Evolutionary conservation across 2,888 invertebrate species (phyloP).

Genomic region (Philopedon plagiatum): DNA sequence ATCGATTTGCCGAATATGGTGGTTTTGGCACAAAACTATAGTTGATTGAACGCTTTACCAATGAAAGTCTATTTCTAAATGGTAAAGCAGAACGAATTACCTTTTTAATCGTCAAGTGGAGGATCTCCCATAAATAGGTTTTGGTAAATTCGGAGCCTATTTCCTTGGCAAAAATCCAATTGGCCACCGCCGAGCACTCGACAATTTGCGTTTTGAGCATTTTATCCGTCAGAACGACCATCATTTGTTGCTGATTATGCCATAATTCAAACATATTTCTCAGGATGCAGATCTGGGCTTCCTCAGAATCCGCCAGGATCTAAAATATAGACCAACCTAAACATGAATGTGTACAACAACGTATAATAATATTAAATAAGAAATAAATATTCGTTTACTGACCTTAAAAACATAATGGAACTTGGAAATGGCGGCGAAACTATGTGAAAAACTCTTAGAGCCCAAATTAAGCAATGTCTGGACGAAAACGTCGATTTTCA

Average conservation of each 20-base stretch:
- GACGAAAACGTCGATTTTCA: slow-evolving; percentile 98
- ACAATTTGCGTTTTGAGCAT: slow-evolving; percentile 97
- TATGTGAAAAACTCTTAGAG: slow-evolving; percentile 97
- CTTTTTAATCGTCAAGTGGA: slow-evolving; percentile 95
- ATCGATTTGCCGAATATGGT: too few species aligned
- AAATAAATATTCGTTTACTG: background rate
- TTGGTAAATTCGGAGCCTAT: slow-evolving; percentile 94
- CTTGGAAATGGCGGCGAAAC: slow-evolving; percentile 98
- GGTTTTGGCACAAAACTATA: too few species aligned
- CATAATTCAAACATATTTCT: slow-evolving; percentile 96
- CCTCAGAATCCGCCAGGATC: slow-evolving; percentile 93
- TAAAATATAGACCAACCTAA: slow-evolving; percentile 69
- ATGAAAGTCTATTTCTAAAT: too few species aligned
- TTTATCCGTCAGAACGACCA: slow-evolving; percentile 96
- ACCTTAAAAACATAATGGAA: slow-evolving; percentile 94
- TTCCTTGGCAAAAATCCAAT: slow-evolving; percentile 97
- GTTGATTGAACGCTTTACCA: too few species aligned
- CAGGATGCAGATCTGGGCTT: slow-evolving; percentile 94
- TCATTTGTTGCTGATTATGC: slow-evolving; percentile 97
- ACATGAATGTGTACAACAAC: too few species aligned
- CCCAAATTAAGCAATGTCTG: slow-evolving; percentile 94
- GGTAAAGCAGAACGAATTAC: too few species aligned
- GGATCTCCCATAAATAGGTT: slow-evolving; percentile 95
- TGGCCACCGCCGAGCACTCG: slow-evolving; percentile 96
- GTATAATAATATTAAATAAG: too few species aligned